Evolutionary conservation across 2,797 vertebrate species (phyloP).

Genomic region (Tachyglossus aculeatus): DNA sequence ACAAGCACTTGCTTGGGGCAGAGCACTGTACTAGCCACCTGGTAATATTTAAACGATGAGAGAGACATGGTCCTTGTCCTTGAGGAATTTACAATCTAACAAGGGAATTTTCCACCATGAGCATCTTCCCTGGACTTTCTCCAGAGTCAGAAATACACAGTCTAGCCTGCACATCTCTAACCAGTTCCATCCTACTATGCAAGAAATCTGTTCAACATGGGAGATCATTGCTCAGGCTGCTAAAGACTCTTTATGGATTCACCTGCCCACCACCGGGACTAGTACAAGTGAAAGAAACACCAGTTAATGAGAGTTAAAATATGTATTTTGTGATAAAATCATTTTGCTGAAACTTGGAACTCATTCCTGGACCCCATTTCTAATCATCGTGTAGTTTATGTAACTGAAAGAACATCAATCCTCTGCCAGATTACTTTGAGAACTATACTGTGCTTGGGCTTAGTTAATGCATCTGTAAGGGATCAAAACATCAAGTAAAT

Average conservation of each 20-base stretch:
- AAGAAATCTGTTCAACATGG: too few relatives aligned
- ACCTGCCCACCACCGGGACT: background rate
- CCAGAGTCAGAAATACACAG: too few relatives aligned
- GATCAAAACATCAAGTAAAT: background rate
- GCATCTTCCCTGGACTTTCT: too few relatives aligned
- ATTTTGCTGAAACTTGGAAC: background rate
- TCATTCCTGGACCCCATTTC: constrained; percentile 2
- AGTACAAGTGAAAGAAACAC: background rate
- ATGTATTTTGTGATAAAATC: background rate
- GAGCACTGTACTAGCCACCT: too few relatives aligned
- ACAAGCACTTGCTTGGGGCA: too few relatives aligned
- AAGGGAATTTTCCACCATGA: too few relatives aligned
- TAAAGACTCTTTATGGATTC: constrained; percentile 20
- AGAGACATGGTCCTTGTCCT: too few relatives aligned
- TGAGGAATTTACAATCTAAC: too few relatives aligned
- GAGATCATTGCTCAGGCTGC: background rate
- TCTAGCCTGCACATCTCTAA: too few relatives aligned
- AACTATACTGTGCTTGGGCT: background rate
- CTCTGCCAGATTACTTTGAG: background rate
- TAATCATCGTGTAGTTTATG: background rate
- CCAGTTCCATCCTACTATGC: too few relatives aligned
- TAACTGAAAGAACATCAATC: background rate
- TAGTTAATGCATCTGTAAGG: background rate
- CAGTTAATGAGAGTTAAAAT: background rate
- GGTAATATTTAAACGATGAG: too few relatives aligned